Evolutionary conservation across 2,888 invertebrate genomes (phyloP), one percentile per base, ranked within the genome.

Genomic region (Terebella lapidaria): DNA sequence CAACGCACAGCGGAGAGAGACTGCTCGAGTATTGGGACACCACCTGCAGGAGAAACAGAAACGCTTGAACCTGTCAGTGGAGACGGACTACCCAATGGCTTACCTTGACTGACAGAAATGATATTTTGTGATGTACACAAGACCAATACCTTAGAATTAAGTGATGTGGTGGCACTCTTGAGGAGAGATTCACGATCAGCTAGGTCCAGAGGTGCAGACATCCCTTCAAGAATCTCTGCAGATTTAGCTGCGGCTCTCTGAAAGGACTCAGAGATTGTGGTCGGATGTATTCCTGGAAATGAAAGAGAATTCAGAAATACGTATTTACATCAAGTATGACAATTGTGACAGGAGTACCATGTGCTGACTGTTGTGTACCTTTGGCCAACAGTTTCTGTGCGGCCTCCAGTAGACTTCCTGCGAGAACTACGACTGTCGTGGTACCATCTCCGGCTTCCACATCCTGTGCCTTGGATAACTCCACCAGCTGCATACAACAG

Each of bases 391-490:
- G 85, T 75, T 93, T 92, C 78, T 94, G 91, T 56, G 94, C 90
- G 56, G 95, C 93, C 82, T 97, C 95, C 57, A 99, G 83, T 55
- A 99, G 82, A 67, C 95, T 92, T 55, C 99, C 99, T 69, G 96
- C 97, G 74, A 99, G 88, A 3, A 99, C 92, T 10, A 97, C 97
- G 58, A 99, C 99, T 25, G 95, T 92, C 10, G 99, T 99, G 25
- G 99, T 99, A 61, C 99, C 99, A 84, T 99, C 99, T 53, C 99
- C 99, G 72, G 99, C 99, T 83, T 97, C 97, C 72, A 96, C 88
- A 81, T 99, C 99, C 84, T 97, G 99, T 22, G 99, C 97, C 74
- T 94, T 91, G 1, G 97, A 96, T 67, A 99, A 84, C 82, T 99
- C 99, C 2, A 99, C 99, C 77, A 99, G 84, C 93, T 93, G 76